Evolutionary conservation across 2,797 vertebrate genomes (phyloP).

Genomic region (Anableps anableps): DNA sequence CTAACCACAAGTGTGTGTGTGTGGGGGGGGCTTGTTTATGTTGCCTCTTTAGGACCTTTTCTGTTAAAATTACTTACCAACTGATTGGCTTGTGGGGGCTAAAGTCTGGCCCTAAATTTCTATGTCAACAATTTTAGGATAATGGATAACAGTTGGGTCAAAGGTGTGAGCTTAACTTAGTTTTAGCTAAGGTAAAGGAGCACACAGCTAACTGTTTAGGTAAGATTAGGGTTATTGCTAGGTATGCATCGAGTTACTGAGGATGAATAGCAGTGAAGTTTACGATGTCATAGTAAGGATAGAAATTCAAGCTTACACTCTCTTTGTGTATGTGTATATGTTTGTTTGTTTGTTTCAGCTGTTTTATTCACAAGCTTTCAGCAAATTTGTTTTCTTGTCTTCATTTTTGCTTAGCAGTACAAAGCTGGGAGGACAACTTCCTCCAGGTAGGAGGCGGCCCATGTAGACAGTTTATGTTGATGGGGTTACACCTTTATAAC

Average conservation of each 20-base stretch:
- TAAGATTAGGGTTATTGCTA: neutral
- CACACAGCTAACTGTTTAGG: neutral
- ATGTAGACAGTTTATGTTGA: neutral
- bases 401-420: neutral
- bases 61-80: neutral
- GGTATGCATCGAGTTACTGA: neutral
- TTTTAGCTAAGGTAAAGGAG: neutral
- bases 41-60: neutral
- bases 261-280: neutral
- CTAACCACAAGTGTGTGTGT: slow-evolving; percentile 32
- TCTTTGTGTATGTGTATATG: neutral
- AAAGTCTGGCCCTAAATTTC: neutral
- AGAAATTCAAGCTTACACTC: neutral
- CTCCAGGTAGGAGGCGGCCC: neutral
- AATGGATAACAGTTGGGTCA: neutral
- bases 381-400: neutral
- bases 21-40: neutral
- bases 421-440: neutral
- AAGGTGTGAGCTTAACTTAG: neutral
- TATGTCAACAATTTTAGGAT: neutral
- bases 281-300: neutral
- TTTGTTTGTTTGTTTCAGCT: neutral
- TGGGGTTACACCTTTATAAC: neutral
- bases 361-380: neutral
- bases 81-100: neutral